These are phyloP conservation scores for Amblyraja radiata DNA, from an alignment of 2,797 vertebrate genomes.

Conservation along the genomic window DNA sequence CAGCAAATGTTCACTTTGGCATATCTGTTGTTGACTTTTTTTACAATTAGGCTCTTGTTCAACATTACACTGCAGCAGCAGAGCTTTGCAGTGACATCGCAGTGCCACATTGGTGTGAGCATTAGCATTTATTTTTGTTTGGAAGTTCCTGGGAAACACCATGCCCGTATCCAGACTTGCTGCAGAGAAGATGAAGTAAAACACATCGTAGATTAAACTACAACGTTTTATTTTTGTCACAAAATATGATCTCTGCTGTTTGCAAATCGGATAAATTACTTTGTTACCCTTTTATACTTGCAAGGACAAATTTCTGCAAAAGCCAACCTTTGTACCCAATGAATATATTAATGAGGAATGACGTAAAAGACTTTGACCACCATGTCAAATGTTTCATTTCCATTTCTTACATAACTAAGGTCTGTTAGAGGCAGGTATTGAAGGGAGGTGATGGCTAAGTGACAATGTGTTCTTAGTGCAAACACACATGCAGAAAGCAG, in stretches of 20 bases:
- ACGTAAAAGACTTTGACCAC: not conserved
- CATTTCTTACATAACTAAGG: not conserved
- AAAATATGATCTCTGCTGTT: not conserved
- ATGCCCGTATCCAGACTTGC: not conserved
- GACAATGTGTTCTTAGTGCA: not conserved
- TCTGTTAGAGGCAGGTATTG: not conserved
- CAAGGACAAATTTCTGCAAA: not conserved
- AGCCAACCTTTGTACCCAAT: not conserved
- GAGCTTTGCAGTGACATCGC: not conserved
- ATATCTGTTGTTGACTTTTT: not conserved
- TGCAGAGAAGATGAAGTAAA: not conserved
- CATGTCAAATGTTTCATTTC: not conserved
- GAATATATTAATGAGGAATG: not conserved
- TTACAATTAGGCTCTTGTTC: not conserved
- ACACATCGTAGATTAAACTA: not conserved
- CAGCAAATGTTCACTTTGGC: not conserved
- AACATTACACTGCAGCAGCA: not conserved
- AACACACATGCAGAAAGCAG: not conserved
- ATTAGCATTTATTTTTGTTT: not conserved
- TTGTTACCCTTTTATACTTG: not conserved
- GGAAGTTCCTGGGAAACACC: not conserved
- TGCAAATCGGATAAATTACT: not conserved
- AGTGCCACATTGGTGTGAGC: not conserved
- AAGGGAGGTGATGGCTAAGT: not conserved
- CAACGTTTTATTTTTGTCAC: not conserved